Conservation (phyloP, 2,797 vertebrate species). For the Chaunax sp. region DNA sequence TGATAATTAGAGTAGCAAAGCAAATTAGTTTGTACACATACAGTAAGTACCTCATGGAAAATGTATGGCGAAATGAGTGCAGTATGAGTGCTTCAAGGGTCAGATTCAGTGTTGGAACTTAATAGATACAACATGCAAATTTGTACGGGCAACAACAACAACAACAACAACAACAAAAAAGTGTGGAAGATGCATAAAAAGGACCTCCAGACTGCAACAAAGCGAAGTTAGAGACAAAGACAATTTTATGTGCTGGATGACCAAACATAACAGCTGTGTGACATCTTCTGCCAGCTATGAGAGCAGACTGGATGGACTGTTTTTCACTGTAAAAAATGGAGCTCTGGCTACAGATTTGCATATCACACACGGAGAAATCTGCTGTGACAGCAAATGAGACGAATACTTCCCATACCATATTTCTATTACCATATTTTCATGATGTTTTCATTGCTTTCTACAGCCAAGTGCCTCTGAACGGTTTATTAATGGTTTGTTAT, state of each 20-base stretch:
- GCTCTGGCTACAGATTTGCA: not conserved
- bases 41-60: no score
- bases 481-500: not conserved
- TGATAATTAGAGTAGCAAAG: no score
- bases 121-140: constrained; percentile 11
- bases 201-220: not conserved
- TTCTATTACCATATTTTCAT: no score
- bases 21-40: no score
- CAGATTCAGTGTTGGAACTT: not conserved
- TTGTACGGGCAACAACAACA: constrained; percentile 6
- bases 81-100: constrained; percentile 2
- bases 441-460: not conserved
- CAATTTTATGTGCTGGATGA: not conserved
- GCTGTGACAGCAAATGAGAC: not conserved
- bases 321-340: constrained; percentile 1
- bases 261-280: not conserved
- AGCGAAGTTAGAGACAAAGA: not conserved
- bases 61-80: not conserved
- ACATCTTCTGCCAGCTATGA: not conserved
- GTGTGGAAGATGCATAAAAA: not conserved
- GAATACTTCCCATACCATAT: not conserved
- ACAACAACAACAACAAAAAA: not conserved
- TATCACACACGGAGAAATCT: not conserved
- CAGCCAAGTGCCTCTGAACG: no score
- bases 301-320: not conserved